A percentile compares a stretch with the other conserved stretches of the same genome.
phyloP scores from a whole-genome alignment of 2,113 vertebrate species.

The Alethe castanea region DNA sequence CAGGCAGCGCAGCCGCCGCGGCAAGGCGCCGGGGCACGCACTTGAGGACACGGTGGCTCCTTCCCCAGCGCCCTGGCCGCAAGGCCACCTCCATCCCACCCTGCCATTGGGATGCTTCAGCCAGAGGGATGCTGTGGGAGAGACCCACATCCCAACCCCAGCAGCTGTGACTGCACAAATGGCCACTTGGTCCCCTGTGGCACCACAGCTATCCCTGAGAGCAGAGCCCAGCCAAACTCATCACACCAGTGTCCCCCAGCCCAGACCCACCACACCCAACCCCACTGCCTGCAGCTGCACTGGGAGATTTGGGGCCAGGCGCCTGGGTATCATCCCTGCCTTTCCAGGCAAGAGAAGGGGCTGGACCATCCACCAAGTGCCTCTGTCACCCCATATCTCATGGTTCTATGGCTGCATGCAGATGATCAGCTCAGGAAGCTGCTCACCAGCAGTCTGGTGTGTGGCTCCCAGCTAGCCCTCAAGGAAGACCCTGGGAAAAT shows the following conservation, averaged over 20 bases:
- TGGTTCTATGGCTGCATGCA: neutral
- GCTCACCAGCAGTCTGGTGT: neutral
- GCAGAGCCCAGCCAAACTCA: neutral
- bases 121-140: neutral
- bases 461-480: neutral
- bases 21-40: neutral
- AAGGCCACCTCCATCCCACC: neutral
- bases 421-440: neutral
- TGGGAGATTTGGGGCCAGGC: accelerated
- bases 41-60: neutral
- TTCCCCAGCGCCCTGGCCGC: neutral
- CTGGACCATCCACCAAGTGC: neutral
- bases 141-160: neutral
- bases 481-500: neutral
- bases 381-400: neutral
- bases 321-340: neutral
- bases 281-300: neutral
- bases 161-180: accelerated
- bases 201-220: accelerated
- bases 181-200: accelerated
- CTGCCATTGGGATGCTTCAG: neutral
- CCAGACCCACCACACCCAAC: neutral
- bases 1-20: neutral
- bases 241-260: neutral
- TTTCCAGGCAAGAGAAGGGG: neutral